Evolutionary conservation across 1,140 invertebrate species (phyloP).

Genomic region (Zaprionus taronus): DNA sequence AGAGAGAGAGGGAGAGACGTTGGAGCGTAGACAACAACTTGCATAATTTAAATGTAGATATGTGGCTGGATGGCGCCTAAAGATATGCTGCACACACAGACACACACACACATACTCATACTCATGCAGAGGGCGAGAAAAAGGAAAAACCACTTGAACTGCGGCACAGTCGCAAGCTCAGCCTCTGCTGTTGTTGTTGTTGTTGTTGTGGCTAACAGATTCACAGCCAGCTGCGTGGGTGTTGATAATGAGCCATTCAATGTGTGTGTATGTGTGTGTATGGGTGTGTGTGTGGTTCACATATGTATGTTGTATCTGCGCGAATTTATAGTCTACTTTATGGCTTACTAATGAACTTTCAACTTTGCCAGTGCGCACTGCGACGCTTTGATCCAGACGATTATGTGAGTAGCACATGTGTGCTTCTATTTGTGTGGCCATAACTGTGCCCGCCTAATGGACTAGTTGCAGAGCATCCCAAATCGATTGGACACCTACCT

Average conservation of each 20-base stretch:
- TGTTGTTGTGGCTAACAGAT: constrained; percentile 53
- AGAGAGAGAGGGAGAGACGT: constrained; percentile 33
- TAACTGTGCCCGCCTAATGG: constrained; percentile 24
- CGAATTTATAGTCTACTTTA: constrained; percentile 80
- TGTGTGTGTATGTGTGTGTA: constrained; percentile 32
- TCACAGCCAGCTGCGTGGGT: constrained; percentile 57
- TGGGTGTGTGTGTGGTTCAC: constrained; percentile 32
- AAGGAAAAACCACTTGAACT: constrained; percentile 73
- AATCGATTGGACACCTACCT: constrained; percentile 6
- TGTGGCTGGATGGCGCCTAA: constrained; percentile 75
- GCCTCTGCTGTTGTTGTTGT: constrained; percentile 4
- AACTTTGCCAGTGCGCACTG: constrained; percentile 50
- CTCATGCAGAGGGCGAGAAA: constrained; percentile 12
- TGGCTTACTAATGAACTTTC: constrained; percentile 82
- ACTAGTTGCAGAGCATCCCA: background rate
- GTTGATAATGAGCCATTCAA: constrained; percentile 71
- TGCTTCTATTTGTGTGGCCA: constrained; percentile 18
- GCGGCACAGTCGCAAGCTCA: constrained; percentile 41
- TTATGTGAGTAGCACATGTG: constrained; percentile 22
- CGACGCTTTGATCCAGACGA: constrained; percentile 38
- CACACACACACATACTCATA: background rate
- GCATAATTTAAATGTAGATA: constrained; percentile 82
- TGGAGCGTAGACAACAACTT: constrained; percentile 76
- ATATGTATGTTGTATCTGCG: constrained; percentile 54
- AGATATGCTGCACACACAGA: constrained; percentile 57